phyloP scores from a whole-genome alignment of 2,113 vertebrate species.

The Electrona antarctica region DNA sequence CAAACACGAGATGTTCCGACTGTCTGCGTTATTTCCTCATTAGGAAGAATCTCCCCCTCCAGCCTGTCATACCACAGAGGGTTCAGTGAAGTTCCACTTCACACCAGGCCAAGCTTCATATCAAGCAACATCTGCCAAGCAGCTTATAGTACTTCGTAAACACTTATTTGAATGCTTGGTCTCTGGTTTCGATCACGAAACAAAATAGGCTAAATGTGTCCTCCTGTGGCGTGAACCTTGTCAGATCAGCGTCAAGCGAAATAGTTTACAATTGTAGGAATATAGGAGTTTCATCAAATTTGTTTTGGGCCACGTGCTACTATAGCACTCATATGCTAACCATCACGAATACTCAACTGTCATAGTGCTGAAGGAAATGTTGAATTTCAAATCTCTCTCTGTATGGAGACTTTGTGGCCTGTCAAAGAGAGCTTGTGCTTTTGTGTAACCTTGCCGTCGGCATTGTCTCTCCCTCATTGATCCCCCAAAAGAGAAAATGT shows the following conservation, averaged over 20 bases:
- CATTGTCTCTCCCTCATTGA: conserved; percentile 67
- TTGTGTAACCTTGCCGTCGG: conserved; percentile 6
- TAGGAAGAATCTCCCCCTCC: background rate
- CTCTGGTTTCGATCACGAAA: background rate
- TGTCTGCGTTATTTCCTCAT: conserved; percentile 29
- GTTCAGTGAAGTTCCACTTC: conserved; percentile 35
- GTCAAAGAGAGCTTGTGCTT: conserved; percentile 56
- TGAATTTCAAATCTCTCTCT: conserved; percentile 45
- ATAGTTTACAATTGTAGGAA: conserved; percentile 18
- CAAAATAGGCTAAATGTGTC: background rate
- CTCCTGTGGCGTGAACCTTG: conserved; percentile 19
- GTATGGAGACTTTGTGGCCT: conserved; percentile 47
- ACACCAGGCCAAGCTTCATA: conserved; percentile 7
- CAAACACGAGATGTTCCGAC: conserved; percentile 37
- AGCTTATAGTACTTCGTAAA: conserved; percentile 11
- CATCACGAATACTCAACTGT: conserved; percentile 30
- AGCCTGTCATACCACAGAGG: background rate
- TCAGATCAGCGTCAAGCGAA: conserved; percentile 23
- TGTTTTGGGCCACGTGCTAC: conserved; percentile 41
- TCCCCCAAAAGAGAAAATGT: conserved; percentile 62
- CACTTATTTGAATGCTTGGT: background rate
- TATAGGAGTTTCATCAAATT: conserved; percentile 25
- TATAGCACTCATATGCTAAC: conserved; percentile 1
- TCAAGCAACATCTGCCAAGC: conserved; percentile 6
- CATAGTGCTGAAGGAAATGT: conserved; percentile 33